Base-by-base conservation (phyloP, 2,888 invertebrate genomes). In the Catocala sponsa region DNA sequence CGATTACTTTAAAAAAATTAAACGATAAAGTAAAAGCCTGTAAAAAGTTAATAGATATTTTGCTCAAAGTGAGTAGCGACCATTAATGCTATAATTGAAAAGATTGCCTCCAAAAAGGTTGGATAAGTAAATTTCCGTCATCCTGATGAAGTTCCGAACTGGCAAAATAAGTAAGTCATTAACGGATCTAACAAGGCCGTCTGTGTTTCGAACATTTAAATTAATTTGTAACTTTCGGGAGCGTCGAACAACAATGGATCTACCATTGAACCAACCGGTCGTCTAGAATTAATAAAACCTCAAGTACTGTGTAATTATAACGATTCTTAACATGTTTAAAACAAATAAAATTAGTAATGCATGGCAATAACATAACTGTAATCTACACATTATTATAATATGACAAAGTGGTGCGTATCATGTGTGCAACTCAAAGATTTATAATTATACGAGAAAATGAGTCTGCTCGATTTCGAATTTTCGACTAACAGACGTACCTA, bases 201-300 rank as follows among this genome's bases (percentile, higher is more conserved):
- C 79, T 78, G 72, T 81, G 80, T 84, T 85, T 80, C 79, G 77
- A 87, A 87, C 85, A 85, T 89, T 80, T 86, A 86, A 89, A 89
- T 88, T 85, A 87, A 90, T 89, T 89, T 88, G 80, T 73, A 89
- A 91, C 87, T 90, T 90, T 87, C 75, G 68, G 76, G 72, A 78
- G 82, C 79, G 77, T 72, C 68, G 74, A 76, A 81, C 80, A 84
- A 86, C 82, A 85, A 87, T 79, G 79, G 79, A 78, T 70, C 68
- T 72, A 73, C 79, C 76, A 83, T 87, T 87, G 75, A 75, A 69
- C 70, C 75, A 73, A 70, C 66, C 71, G 71, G 76, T 56, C 68
- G 77, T 68, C 67, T 76, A 74, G 73, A 85, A 83, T 86, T 86
- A 82, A 66, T 72, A 72, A 77, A 76, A 79, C 71, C 72, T 70